Evolutionary conservation across 2,888 invertebrate species (phyloP).

Genomic region (Monoplex corrugatus): DNA sequence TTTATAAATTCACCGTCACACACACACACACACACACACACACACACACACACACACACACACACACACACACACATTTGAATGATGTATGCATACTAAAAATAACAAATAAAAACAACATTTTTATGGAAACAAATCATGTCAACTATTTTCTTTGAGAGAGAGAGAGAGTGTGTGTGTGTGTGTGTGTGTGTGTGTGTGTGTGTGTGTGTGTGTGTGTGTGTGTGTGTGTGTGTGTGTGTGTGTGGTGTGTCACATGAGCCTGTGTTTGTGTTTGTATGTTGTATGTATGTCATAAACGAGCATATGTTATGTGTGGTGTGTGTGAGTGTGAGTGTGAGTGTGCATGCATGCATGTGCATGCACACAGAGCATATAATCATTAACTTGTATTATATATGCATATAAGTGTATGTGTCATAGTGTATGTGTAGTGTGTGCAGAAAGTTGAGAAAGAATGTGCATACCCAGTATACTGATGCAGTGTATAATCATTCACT

Average conservation of each 20-base stretch:
- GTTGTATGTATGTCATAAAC: too few species aligned
- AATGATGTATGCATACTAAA: too few species aligned
- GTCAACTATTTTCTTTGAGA: too few species aligned
- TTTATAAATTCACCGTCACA: neutral
- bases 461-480: too few species aligned
- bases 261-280: neutral
- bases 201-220: neutral
- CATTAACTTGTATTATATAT: too few species aligned
- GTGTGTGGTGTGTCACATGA: too few species aligned
- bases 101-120: too few species aligned
- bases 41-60: conserved; percentile 1
- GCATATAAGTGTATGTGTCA: too few species aligned
- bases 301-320: too few species aligned
- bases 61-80: neutral
- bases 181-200: neutral
- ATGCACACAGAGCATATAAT: neutral
- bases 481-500: neutral
- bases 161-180: neutral
- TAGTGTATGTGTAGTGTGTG: too few species aligned
- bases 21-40: neutral
- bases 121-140: too few species aligned
- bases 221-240: conserved; percentile 28
- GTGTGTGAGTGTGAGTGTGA: conserved; percentile 8
- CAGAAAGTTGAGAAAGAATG: too few species aligned
- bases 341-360: conserved; percentile 22